These are phyloP conservation scores for Pseudomyrmex dendroicus DNA, from an alignment of 1,140 invertebrate species.

Conservation along the genomic window DNA sequence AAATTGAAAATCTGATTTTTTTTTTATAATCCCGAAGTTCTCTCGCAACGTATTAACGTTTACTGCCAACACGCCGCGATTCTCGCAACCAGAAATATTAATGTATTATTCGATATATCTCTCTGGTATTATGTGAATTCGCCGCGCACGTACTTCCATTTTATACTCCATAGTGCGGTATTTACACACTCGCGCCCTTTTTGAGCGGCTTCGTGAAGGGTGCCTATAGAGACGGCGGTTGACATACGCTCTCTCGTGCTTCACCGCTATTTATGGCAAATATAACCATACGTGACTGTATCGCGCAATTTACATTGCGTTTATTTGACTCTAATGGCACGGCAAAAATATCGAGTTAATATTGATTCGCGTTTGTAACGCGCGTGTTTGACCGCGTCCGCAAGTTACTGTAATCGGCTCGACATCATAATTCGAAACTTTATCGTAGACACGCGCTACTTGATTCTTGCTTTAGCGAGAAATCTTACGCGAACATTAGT, in stretches of 20 bases:
- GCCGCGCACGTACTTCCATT: slow-evolving; percentile 52
- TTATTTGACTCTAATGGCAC: slow-evolving; percentile 67
- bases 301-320: slow-evolving; percentile 73
- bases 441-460: slow-evolving; percentile 1
- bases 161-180: slow-evolving; percentile 61
- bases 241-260: slow-evolving; percentile 66
- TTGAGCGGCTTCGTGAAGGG: slow-evolving; percentile 46
- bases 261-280: slow-evolving; percentile 71
- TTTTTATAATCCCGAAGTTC: background rate
- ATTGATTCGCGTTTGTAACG: slow-evolving; percentile 53
- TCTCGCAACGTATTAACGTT: background rate
- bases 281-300: slow-evolving; percentile 67
- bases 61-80: background rate
- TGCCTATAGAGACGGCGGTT: slow-evolving; percentile 54
- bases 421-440: slow-evolving; percentile 38
- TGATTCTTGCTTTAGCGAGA: background rate
- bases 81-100: slow-evolving; percentile 26
- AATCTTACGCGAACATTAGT: background rate
- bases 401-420: slow-evolving; percentile 47
- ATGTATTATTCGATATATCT: slow-evolving; percentile 54
- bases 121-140: slow-evolving; percentile 31
- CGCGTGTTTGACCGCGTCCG: slow-evolving; percentile 13
- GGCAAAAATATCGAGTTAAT: slow-evolving; percentile 67
- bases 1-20: background rate
- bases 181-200: slow-evolving; percentile 65